These are phyloP conservation scores for Bugula neritina DNA, from an alignment of 2,888 invertebrate species.

Conservation along the genomic window DNA sequence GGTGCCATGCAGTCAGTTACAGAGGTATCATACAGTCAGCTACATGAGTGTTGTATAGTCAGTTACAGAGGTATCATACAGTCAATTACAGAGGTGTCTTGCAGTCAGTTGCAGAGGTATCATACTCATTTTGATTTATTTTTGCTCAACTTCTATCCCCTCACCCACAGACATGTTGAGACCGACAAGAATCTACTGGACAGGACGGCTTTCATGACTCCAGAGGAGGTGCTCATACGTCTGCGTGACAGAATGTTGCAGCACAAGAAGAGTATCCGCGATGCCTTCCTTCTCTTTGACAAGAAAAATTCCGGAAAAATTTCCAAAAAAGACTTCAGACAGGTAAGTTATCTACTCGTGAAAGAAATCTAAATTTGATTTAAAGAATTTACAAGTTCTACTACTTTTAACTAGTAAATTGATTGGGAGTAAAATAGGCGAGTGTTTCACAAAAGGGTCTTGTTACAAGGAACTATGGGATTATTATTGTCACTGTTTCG, in stretches of 20 bases:
- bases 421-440: neutral
- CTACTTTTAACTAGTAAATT: neutral
- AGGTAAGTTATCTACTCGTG: too few species aligned
- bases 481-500: too few species aligned
- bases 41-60: too few species aligned
- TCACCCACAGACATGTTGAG: slow-evolving; percentile 18
- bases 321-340: slow-evolving; percentile 44
- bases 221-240: slow-evolving; percentile 43
- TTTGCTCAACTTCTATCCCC: too few species aligned
- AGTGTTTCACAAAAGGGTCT: neutral
- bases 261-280: slow-evolving; percentile 38
- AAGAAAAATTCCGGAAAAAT: slow-evolving; percentile 40
- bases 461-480: too few species aligned
- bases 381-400: slow-evolving; percentile 3
- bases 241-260: slow-evolving; percentile 46
- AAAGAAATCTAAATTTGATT: neutral
- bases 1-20: too few species aligned
- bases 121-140: too few species aligned
- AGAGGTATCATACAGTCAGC: too few species aligned
- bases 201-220: slow-evolving; percentile 39
- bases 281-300: slow-evolving; percentile 43
- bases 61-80: too few species aligned
- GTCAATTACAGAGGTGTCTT: too few species aligned
- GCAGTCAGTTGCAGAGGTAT: too few species aligned
- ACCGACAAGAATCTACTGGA: slow-evolving; percentile 26